Conservation (phyloP, 30 jellyfish, hydroid and myxozoan genomes). For the Cassiopea xamachana region DNA sequence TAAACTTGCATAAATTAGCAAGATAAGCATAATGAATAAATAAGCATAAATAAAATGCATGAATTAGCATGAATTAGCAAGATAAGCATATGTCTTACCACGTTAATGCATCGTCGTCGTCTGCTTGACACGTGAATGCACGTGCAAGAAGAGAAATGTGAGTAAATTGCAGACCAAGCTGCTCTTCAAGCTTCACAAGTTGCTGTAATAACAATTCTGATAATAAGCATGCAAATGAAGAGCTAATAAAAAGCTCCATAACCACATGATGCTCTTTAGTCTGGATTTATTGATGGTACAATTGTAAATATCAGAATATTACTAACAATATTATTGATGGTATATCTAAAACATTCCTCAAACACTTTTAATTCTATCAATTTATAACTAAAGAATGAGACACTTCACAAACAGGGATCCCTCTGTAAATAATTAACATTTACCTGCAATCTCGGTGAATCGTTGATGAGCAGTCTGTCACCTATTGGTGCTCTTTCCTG, state of each 20-base stretch:
- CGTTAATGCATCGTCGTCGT: slow-evolving; percentile 61
- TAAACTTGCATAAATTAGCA: background rate
- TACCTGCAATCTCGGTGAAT: slow-evolving; percentile 61
- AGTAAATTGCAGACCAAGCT: slow-evolving; percentile 78
- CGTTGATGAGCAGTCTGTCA: slow-evolving; percentile 44
- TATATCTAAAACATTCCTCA: background rate
- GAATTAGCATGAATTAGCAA: background rate
- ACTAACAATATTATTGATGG: background rate
- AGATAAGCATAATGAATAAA: too few species aligned
- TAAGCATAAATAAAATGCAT: background rate
- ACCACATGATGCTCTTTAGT: background rate
- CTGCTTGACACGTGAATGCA: slow-evolving; percentile 78
- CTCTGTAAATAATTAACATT: background rate
- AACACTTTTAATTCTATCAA: background rate
- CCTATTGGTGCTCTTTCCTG: slow-evolving; percentile 60
- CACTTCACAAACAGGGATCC: too few species aligned
- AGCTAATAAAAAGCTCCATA: background rate
- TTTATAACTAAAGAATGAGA: too few species aligned
- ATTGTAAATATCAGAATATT: background rate
- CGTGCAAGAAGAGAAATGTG: slow-evolving; percentile 84
- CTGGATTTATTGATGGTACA: background rate
- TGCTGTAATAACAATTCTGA: slow-evolving; percentile 39
- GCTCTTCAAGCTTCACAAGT: slow-evolving; percentile 70
- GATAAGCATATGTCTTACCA: slow-evolving; percentile 43
- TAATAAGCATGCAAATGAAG: background rate